Base-by-base conservation (phyloP, 2,113 vertebrate species). In the Electrona antarctica region DNA sequence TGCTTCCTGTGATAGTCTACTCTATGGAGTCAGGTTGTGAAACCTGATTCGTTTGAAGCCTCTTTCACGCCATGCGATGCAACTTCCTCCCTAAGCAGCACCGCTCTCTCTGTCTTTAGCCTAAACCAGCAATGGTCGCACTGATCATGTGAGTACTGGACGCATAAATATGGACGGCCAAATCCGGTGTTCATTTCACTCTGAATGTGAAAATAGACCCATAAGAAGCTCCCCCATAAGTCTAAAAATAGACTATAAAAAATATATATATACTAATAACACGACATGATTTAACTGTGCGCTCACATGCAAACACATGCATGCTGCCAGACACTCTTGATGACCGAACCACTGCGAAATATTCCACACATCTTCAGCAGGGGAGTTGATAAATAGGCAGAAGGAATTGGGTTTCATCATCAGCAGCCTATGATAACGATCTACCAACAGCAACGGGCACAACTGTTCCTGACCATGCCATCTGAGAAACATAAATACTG, bases 1-100 rank as follows among this genome's bases (percentile, higher is more conserved):
- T 68, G 79, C 84, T 90, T 90, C 86, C 89, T 87, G 88, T 87
- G 88, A 77, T 90, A 91, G 90, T 89, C 89, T 90, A 91, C 89
- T 89, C 89, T 87, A 83, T 74, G 63, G 73, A 69, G 79, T 75
- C 77, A 56, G 79, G 63, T 71, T 69, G 72, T 87, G 86, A 90
- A 91, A 91, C 73, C 14, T 7, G 82, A 91, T 69, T 78, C 88
- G 84, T 80, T 80, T 82, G 57, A 82, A 85, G 73, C 79, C n/a
- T 59, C 69, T 73, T 67, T 60, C 68, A 61, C 11, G 59, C 54
- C 81, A 75, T 60, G 59, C 54, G 77, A 75, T 60, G 68, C 80
- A 77, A 85, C 79, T 72, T 76, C 77, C 68, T 77, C 70, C 51
- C 48, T 15, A 60, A 81, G 55, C 70, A 67, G 46, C 50, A 63